Evolutionary conservation across 2,113 vertebrate species (phyloP), one percentile per base, ranked within the genome.

Genomic region (Corythaeola cristata): DNA sequence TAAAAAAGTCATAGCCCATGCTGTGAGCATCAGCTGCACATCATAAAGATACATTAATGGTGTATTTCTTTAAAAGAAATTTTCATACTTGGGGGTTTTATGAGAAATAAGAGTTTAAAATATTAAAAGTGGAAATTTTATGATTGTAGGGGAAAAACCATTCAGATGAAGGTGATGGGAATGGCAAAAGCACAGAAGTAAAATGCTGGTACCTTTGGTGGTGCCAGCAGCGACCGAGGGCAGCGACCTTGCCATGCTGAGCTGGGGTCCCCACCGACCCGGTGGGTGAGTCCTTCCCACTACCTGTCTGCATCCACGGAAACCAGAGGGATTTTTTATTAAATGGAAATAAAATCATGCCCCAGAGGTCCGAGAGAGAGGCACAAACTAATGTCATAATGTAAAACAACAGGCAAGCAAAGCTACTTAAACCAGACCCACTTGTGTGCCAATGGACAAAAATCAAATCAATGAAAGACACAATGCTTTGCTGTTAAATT

Each of bases 21-120:
- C 97, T n/a, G 90, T 33, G 23, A 58, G 20, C 53, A 97, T 98
- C 98, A 97, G 37, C 39, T 94, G 17, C 98, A 98, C 98, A 21
- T 98, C 97, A 91, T 98, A 98, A 98, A 97, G 97, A 98, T 97
- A 95, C 92, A 82, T 92, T 97, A 96, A 97, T 95, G 95, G 97
- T 37, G 15, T 89, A 78, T 64, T 84, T 86, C 89, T 95, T 97
- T 94, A 80, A 93, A 86, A 90, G 95, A 98, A 97, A 96, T 96
- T 89, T 97, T 93, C 91, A 90, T 97, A 90, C 72, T 96, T 77
- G 16, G 72, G 60, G 28, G 58, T 97, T 98, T 97, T 93, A 97
- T 93, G 97, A 97, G 96, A 96, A 97, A 88, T 88, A 73, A 96
- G 97, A 97, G 90, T 96, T 96, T 95, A 86, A 96, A 96, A 96